Evolutionary conservation across 2,888 invertebrate genomes (phyloP).

Genomic region (Tubulanus polymorphus): DNA sequence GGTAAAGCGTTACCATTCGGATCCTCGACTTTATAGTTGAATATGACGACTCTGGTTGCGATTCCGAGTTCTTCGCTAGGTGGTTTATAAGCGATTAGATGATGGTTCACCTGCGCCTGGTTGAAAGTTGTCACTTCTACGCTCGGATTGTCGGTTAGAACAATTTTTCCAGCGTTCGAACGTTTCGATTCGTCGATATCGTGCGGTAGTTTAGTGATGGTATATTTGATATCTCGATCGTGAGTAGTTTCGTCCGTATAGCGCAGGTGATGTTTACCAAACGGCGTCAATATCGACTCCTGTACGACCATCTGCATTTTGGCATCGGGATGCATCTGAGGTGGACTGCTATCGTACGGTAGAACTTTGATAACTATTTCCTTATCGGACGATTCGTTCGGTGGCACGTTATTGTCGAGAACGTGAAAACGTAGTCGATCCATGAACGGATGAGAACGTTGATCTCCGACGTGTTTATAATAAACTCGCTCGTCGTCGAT

Average conservation of each 20-base stretch:
- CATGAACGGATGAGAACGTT: conserved; percentile 28
- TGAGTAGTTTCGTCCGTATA: conserved; percentile 43
- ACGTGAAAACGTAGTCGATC: conserved; percentile 42
- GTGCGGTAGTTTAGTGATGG: conserved; percentile 34
- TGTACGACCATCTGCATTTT: conserved; percentile 42
- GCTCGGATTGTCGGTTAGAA: conserved; percentile 38
- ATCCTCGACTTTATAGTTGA: conserved; percentile 48
- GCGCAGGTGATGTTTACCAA: conserved; percentile 35
- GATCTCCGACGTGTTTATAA: conserved; percentile 44
- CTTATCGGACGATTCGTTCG: conserved; percentile 41
- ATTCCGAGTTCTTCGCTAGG: conserved; percentile 46
- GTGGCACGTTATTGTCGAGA: conserved; percentile 41
- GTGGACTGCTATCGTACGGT: conserved; percentile 49
- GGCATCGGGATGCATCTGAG: conserved; percentile 36
- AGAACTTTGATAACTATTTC: conserved; percentile 44
- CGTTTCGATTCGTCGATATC: conserved; percentile 43
- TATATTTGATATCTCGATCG: conserved; percentile 36
- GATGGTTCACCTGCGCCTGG: conserved; percentile 51
- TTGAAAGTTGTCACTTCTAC: conserved; percentile 34
- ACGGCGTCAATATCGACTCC: conserved; percentile 41
- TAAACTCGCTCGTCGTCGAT: conserved; percentile 45
- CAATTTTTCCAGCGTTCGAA: conserved; percentile 38
- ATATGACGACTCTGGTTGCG: conserved; percentile 43
- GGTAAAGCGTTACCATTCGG: conserved; percentile 40
- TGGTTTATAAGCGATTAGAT: conserved; percentile 49